Conservation (phyloP, 2,797 vertebrate species). For the Malurus splendens region DNA sequence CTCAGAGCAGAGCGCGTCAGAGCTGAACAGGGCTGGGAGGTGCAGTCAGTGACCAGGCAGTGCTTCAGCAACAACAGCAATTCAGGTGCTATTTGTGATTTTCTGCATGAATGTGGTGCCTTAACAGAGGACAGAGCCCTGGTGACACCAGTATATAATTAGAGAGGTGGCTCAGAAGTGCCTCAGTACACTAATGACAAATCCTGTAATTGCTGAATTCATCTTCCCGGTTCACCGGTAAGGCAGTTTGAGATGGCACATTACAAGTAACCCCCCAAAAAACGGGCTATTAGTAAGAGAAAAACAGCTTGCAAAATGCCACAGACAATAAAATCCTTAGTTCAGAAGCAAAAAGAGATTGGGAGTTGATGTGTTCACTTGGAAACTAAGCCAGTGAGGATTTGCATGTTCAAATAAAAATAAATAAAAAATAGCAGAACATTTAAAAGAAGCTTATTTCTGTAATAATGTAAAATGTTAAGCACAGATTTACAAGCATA, state of each 20-base stretch:
- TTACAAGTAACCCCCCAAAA: not conserved
- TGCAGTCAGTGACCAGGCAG: not conserved
- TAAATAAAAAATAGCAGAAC: constrained; percentile 22
- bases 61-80: not conserved
- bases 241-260: not conserved
- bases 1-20: not conserved
- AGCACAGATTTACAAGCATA: constrained; percentile 36
- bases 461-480: constrained; percentile 39
- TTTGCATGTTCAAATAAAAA: constrained; percentile 18
- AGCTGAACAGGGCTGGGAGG: not conserved
- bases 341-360: not conserved
- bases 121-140: not conserved
- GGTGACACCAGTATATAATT: not conserved
- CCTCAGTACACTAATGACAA: not conserved
- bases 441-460: constrained; percentile 49
- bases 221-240: not conserved
- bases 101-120: not conserved
- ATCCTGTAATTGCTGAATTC: not conserved
- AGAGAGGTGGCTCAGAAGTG: not conserved
- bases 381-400: constrained; percentile 9
- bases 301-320: constrained; percentile 10
- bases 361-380: not conserved
- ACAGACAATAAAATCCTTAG: not conserved
- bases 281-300: not conserved
- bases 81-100: not conserved